phyloP scores from a whole-genome alignment of 2,888 invertebrate species.

The Drosophila borborema region DNA sequence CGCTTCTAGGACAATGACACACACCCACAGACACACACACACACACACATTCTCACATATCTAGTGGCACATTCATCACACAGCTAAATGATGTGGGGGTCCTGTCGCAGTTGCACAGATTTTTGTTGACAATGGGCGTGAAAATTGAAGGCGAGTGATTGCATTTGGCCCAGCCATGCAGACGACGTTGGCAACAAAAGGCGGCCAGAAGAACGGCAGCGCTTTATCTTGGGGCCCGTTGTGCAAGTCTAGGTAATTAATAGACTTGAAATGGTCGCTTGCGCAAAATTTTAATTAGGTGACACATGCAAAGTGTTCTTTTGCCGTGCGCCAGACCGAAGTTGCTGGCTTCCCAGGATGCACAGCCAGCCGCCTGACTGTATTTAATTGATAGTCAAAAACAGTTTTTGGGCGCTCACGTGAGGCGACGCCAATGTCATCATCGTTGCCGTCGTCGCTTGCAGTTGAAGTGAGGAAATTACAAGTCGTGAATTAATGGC shows the following conservation, averaged over 20 bases:
- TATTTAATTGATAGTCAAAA: conserved; percentile 80
- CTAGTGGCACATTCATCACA: conserved; percentile 62
- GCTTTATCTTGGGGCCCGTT: conserved; percentile 40
- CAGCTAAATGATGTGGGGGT: conserved; percentile 63
- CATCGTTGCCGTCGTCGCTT: conserved; percentile 37
- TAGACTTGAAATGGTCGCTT: conserved; percentile 79
- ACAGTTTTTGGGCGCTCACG: conserved; percentile 54
- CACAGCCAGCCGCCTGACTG: conserved; percentile 35
- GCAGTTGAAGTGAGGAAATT: conserved; percentile 83
- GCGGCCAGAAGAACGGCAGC: conserved; percentile 14
- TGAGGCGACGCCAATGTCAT: conserved; percentile 37
- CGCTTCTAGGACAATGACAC: conserved; percentile 67
- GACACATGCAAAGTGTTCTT: conserved; percentile 70
- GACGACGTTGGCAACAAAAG: conserved; percentile 33
- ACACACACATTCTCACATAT: conserved; percentile 19
- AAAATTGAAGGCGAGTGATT: conserved; percentile 81
- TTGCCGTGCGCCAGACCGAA: conserved; percentile 11
- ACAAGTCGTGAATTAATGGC: conserved; percentile 84
- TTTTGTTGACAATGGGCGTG: conserved; percentile 80
- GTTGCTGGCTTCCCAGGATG: conserved; percentile 25
- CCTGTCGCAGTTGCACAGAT: conserved; percentile 71
- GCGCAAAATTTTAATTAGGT: conserved; percentile 77
- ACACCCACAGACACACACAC: conserved; percentile 9
- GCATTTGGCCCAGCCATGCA: conserved; percentile 59
- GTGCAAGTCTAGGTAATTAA: conserved; percentile 71